Evolutionary conservation across 2,888 invertebrate genomes (phyloP).

Genomic region (Yponomeuta cagnagella): DNA sequence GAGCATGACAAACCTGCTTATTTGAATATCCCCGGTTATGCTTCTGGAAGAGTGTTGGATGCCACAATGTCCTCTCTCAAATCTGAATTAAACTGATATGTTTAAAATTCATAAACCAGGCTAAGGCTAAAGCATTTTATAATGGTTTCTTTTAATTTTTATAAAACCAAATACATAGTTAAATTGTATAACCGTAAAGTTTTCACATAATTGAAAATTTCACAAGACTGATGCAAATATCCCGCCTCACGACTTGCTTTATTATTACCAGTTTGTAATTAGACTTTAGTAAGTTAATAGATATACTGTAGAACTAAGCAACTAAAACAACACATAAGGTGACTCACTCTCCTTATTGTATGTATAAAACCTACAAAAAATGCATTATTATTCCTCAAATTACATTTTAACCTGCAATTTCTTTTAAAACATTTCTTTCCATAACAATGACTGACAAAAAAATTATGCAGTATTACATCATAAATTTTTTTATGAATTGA

Average conservation of each 20-base stretch:
- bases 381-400: too few species aligned
- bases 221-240: slow-evolving; percentile 77
- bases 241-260: slow-evolving; percentile 77
- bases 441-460: slow-evolving; percentile 62
- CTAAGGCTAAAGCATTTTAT: slow-evolving; percentile 13
- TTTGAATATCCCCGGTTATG: slow-evolving; percentile 70
- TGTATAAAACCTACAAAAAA: too few species aligned
- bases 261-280: slow-evolving; percentile 72
- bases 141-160: slow-evolving; percentile 12
- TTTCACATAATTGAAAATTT: slow-evolving; percentile 69
- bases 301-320: slow-evolving; percentile 21
- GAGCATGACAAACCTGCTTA: slow-evolving; percentile 73
- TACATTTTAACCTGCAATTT: neutral
- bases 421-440: slow-evolving; percentile 13
- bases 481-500: slow-evolving; percentile 53
- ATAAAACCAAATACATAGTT: slow-evolving; percentile 17
- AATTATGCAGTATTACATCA: slow-evolving; percentile 71
- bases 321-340: neutral
- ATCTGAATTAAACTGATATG: slow-evolving; percentile 67
- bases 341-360: too few species aligned
- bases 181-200: slow-evolving; percentile 23
- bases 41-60: slow-evolving; percentile 62
- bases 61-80: slow-evolving; percentile 67
- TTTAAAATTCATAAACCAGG: slow-evolving; percentile 16
- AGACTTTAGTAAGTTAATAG: slow-evolving; percentile 66